A percentile compares a stretch with the other conserved stretches of the same genome.
Evolutionary conservation across 2,888 invertebrate genomes (phyloP).

Genomic region (Epistrophe eligans): DNA sequence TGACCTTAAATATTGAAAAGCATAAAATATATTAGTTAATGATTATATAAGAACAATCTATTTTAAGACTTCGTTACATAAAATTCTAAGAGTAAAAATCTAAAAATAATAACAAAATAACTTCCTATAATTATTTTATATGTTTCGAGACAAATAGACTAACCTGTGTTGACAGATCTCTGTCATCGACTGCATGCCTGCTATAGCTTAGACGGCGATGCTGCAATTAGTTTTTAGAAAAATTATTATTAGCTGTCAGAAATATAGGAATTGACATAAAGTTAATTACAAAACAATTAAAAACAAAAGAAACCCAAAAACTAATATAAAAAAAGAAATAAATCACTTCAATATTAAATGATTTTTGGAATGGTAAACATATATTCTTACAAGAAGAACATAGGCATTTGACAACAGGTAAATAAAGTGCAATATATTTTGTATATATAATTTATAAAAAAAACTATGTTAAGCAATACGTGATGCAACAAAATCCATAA

Average conservation of each 20-base stretch:
- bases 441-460: slow-evolving; percentile 4
- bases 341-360: slow-evolving; percentile 49
- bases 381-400: slow-evolving; percentile 32
- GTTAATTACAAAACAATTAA: slow-evolving; percentile 35
- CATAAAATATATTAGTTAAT: background rate
- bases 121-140: no score
- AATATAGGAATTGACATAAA: background rate
- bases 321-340: slow-evolving; percentile 8
- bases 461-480: slow-evolving; percentile 48
- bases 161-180: slow-evolving; percentile 92
- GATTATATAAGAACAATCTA: background rate
- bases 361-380: slow-evolving; percentile 32
- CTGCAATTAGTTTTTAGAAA: slow-evolving; percentile 85
- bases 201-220: slow-evolving; percentile 96
- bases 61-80: no score
- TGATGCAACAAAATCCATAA: slow-evolving; percentile 62
- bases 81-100: no score
- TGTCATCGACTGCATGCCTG: slow-evolving; percentile 94
- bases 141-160: slow-evolving; percentile 79
- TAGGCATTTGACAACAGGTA: slow-evolving; percentile 36
- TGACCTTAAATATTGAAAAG: slow-evolving; percentile 84
- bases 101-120: no score
- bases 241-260: background rate
- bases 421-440: slow-evolving; percentile 59
- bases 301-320: slow-evolving; percentile 33